Conservation (phyloP, 2,113 vertebrate genomes). For the Ceyx cyanopectus region DNA sequence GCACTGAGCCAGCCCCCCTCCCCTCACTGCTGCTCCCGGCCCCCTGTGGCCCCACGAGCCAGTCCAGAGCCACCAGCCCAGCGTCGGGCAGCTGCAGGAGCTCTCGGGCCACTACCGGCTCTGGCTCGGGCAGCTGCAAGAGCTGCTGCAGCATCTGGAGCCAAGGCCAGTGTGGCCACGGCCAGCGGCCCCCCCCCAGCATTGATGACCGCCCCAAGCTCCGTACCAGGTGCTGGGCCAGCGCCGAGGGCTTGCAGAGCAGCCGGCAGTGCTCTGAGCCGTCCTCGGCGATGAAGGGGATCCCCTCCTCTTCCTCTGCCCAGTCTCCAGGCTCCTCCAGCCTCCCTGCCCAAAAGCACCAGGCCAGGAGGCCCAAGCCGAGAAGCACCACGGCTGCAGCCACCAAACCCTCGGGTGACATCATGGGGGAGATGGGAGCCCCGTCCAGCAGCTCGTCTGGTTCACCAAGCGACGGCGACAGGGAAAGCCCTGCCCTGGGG, state of each 20-base stretch:
- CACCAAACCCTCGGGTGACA: constrained; percentile 1
- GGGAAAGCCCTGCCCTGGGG: constrained; percentile 35
- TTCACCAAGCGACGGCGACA: background rate
- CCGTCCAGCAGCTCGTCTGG: background rate
- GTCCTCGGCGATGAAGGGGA: background rate
- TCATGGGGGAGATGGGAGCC: background rate
- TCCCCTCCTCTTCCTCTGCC: constrained; percentile 11
- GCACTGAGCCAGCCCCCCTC: constrained; percentile 71
- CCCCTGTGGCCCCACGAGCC: constrained; percentile 81
- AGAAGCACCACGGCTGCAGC: background rate
- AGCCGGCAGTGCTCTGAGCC: background rate
- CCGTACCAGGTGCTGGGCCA: constrained; percentile 39
- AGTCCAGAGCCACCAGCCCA: constrained; percentile 57
- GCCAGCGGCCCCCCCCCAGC: background rate
- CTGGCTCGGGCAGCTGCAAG: background rate
- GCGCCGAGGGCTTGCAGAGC: constrained; percentile 48
- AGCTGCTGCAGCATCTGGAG: constrained; percentile 25
- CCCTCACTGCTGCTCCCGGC: constrained; percentile 73
- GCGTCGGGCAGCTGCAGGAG: background rate
- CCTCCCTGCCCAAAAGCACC: background rate
- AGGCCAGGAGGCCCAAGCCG: background rate
- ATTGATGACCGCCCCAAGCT: background rate
- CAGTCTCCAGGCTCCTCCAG: background rate
- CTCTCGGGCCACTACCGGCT: background rate
- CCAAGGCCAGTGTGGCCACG: background rate